Conservation (phyloP, 2,888 invertebrate species). For the Ischnura elegans region DNA sequence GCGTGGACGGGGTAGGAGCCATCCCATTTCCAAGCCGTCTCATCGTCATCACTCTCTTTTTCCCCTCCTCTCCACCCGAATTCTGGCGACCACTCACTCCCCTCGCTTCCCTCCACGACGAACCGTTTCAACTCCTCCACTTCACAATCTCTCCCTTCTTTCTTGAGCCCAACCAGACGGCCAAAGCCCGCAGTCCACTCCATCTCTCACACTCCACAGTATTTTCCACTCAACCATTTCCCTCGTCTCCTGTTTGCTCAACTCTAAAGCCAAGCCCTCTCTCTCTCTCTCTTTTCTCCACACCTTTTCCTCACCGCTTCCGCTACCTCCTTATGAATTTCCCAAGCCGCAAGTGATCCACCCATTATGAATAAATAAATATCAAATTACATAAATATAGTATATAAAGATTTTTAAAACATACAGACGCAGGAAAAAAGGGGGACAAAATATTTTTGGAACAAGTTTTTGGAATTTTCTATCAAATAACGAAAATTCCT, state of each 20-base stretch:
- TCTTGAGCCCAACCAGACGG: background rate
- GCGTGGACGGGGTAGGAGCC: background rate
- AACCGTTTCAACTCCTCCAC: background rate
- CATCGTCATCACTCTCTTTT: background rate
- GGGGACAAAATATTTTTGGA: too few species aligned
- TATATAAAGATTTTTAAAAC: too few species aligned
- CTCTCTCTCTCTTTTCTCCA: background rate
- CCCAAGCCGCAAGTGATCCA: too few species aligned
- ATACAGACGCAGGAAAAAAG: too few species aligned
- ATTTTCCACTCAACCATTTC: background rate
- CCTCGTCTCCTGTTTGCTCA: background rate
- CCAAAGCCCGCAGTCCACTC: background rate
- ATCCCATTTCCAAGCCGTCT: background rate
- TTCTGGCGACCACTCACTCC: background rate
- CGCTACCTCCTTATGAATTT: background rate
- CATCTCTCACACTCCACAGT: background rate
- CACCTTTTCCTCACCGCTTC: too few species aligned
- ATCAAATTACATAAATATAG: too few species aligned
- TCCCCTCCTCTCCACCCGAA: background rate
- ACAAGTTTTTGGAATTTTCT: too few species aligned
- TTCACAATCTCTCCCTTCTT: background rate
- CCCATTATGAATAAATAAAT: too few species aligned
- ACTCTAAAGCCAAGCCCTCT: background rate
- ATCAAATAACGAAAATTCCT: too few species aligned
- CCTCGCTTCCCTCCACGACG: background rate